Evolutionary conservation across 2,113 vertebrate species (phyloP).

Genomic region (Rhinoptilus africanus): DNA sequence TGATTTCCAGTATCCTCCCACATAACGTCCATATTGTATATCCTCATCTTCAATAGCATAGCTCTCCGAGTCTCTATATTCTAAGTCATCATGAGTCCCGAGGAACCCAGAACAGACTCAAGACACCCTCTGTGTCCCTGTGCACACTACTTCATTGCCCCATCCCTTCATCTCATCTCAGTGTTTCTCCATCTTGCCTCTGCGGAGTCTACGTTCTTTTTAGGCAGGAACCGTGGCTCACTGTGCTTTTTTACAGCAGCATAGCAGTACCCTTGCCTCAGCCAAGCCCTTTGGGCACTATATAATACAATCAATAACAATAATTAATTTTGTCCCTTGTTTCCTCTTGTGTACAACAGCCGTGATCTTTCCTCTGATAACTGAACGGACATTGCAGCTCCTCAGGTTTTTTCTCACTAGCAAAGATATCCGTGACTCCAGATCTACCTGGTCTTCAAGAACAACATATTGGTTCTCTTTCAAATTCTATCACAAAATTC

Average conservation of each 20-base stretch:
- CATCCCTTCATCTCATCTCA: neutral
- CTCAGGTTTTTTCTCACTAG: neutral
- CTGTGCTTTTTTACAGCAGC: neutral
- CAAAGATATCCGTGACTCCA: neutral
- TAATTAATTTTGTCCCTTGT: neutral
- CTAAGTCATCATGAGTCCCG: neutral
- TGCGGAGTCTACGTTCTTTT: neutral
- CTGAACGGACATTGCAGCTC: neutral
- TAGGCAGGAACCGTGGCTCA: neutral
- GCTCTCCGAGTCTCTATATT: neutral
- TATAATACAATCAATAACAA: neutral
- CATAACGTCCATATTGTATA: neutral
- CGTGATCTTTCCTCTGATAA: neutral
- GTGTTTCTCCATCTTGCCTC: neutral
- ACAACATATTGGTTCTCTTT: neutral
- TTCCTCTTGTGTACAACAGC: neutral
- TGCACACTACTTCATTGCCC: neutral
- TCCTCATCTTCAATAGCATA: neutral
- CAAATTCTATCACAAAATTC: neutral
- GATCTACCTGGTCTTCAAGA: neutral
- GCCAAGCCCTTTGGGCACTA: neutral
- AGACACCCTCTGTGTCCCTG: neutral
- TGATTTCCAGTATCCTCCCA: neutral
- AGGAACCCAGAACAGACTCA: neutral
- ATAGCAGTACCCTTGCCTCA: neutral